Conservation (phyloP, 2,797 vertebrate species). For the Hoplostethus mediterraneus region DNA sequence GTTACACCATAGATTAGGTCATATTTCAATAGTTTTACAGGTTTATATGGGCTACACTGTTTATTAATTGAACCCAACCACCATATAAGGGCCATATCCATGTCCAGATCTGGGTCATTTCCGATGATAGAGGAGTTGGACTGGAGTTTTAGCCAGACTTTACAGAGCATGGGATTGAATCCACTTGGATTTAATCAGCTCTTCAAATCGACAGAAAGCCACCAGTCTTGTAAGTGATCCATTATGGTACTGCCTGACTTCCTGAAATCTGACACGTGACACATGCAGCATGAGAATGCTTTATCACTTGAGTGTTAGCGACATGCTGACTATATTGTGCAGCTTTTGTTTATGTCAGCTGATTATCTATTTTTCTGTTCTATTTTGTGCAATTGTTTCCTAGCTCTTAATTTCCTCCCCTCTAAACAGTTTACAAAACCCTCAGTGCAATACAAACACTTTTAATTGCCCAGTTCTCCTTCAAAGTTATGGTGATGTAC, state of each 20-base stretch:
- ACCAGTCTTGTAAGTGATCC: slow-evolving; percentile 52
- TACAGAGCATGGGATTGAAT: slow-evolving; percentile 38
- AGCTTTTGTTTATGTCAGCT: slow-evolving; percentile 12
- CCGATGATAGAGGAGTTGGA: slow-evolving; percentile 28
- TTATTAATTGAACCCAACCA: slow-evolving; percentile 30
- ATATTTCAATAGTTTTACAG: slow-evolving; percentile 24
- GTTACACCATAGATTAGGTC: slow-evolving; percentile 9
- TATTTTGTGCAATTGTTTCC: neutral
- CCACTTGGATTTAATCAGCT: slow-evolving; percentile 57
- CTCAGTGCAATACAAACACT: too few relatives aligned
- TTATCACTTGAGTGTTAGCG: slow-evolving; percentile 36
- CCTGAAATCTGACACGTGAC: slow-evolving; percentile 67
- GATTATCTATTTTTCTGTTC: slow-evolving; percentile 10
- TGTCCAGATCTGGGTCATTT: slow-evolving; percentile 36
- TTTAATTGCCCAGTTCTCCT: too few relatives aligned
- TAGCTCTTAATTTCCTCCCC: neutral
- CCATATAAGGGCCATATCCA: slow-evolving; percentile 18
- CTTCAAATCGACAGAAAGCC: slow-evolving; percentile 41
- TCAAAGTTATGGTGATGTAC: too few relatives aligned
- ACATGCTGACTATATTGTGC: slow-evolving; percentile 26
- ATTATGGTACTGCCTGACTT: slow-evolving; percentile 52
- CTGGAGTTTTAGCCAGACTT: slow-evolving; percentile 23
- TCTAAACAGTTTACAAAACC: neutral
- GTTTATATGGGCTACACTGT: slow-evolving; percentile 9
- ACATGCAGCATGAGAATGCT: slow-evolving; percentile 50